Conservation (phyloP, 2,113 vertebrate species). For the Eonycteris spelaea region DNA sequence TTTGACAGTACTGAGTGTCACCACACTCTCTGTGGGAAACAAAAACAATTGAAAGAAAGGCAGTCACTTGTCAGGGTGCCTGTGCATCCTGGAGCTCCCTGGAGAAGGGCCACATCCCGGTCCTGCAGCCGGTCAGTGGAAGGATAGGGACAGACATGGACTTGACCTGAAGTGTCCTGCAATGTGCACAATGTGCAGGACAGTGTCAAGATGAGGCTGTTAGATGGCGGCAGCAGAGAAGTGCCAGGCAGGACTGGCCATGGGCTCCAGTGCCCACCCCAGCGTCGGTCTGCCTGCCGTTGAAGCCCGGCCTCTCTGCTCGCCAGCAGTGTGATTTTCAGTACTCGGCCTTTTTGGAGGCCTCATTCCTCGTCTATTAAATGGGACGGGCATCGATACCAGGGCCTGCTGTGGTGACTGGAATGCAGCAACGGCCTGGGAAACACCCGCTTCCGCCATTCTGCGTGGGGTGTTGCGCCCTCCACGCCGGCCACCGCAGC, state of each 20-base stretch:
- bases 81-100: neutral
- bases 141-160: neutral
- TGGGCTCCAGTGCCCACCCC: fast-evolving
- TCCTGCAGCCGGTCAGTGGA: neutral
- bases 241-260: fast-evolving
- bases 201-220: fast-evolving
- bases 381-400: neutral
- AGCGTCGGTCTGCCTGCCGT: neutral
- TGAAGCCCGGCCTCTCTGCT: neutral
- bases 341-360: neutral
- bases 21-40: neutral
- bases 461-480: fast-evolving
- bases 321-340: neutral
- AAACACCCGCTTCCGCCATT: neutral
- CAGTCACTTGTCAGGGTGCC: neutral
- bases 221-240: neutral
- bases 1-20: neutral
- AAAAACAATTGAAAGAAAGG: neutral
- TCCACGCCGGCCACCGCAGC: fast-evolving
- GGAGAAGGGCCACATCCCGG: neutral
- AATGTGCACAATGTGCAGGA: neutral
- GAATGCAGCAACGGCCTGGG: neutral
- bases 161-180: neutral
- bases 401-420: neutral
- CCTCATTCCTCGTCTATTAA: neutral